A percentile compares a stretch with the other conserved stretches of the same genome.
phyloP scores from a whole-genome alignment of 2,888 invertebrate genomes.

The Euplagia quadripunctaria region DNA sequence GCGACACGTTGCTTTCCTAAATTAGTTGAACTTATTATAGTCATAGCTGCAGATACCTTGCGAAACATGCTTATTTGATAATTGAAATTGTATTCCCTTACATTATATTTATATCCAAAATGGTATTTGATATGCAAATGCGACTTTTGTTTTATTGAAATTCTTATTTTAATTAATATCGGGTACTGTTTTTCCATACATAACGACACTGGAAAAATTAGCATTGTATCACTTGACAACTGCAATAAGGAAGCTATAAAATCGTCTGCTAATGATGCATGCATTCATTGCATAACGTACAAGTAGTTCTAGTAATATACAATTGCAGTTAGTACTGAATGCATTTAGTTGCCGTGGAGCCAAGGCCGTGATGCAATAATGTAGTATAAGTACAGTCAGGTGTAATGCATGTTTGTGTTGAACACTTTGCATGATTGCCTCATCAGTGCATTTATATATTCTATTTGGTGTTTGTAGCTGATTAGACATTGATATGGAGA shows the following conservation, averaged over 20 bases:
- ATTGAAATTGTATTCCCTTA: slow-evolving; percentile 1
- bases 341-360: slow-evolving; percentile 78
- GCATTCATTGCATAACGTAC: slow-evolving; percentile 15
- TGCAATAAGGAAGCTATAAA: slow-evolving; percentile 42
- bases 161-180: not conserved
- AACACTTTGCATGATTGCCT: slow-evolving; percentile 75
- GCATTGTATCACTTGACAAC: slow-evolving; percentile 36
- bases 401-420: slow-evolving; percentile 69
- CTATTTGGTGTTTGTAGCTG: not conserved
- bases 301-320: slow-evolving; percentile 32
- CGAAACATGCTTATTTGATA: slow-evolving; percentile 19
- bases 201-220: not conserved
- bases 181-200: not conserved
- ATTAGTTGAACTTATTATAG: slow-evolving; percentile 34
- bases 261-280: slow-evolving; percentile 29
- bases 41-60: slow-evolving; percentile 32
- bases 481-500: not conserved
- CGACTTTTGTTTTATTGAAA: not conserved
- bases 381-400: slow-evolving; percentile 58
- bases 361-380: slow-evolving; percentile 82
- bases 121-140: not conserved
- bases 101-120: not conserved
- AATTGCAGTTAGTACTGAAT: slow-evolving; percentile 67
- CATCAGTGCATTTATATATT: slow-evolving; percentile 42
- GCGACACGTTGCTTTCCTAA: slow-evolving; percentile 35